Evolutionary conservation across 2,113 vertebrate genomes (phyloP).

Genomic region (Bubalus kerabau): DNA sequence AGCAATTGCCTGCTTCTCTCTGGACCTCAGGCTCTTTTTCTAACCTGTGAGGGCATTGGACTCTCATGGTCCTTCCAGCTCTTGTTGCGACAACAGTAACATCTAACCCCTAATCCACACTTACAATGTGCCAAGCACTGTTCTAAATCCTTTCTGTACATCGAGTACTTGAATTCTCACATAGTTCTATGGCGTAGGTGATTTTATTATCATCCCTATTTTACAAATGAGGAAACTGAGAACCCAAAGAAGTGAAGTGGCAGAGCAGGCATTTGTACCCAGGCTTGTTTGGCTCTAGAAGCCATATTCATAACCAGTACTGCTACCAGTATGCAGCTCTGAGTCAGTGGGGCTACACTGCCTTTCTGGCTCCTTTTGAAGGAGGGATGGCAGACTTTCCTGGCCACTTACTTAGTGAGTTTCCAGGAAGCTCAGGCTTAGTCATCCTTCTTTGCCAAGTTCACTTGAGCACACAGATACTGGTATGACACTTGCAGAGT

Average conservation of each 20-base stretch:
- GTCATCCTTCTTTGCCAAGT: neutral
- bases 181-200: neutral
- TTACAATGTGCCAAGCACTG: neutral
- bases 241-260: neutral
- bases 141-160: neutral
- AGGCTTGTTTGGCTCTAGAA: neutral
- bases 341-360: neutral
- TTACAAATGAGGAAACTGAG: neutral
- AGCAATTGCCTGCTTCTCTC: neutral
- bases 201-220: neutral
- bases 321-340: neutral
- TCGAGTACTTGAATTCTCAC: neutral
- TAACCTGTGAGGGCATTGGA: neutral
- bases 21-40: neutral
- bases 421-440: neutral
- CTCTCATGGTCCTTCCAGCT: neutral
- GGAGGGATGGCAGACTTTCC: neutral
- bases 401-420: neutral
- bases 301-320: neutral
- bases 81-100: neutral
- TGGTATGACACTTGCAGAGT: neutral
- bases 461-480: neutral
- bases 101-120: neutral
- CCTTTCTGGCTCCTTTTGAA: slow-evolving; percentile 8
- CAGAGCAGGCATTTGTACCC: neutral